phyloP scores from a whole-genome alignment of 2,797 vertebrate genomes.

The Scomberomorus guttatus region DNA sequence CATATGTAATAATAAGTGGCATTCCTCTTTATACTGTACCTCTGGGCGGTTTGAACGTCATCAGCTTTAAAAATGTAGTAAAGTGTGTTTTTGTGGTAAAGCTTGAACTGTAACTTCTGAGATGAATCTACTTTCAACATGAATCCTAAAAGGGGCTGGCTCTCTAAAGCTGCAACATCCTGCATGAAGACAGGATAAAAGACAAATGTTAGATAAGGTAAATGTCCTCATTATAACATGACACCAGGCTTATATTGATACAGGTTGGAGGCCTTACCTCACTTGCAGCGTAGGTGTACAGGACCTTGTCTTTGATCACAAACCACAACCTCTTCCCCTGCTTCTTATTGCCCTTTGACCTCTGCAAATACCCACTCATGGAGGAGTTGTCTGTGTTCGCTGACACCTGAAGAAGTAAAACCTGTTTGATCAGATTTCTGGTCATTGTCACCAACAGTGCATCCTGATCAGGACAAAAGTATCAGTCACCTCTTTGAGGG shows the following conservation, averaged over 20 bases:
- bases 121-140: slow-evolving; percentile 86
- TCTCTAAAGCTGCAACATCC: slow-evolving; percentile 97
- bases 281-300: slow-evolving; percentile 98
- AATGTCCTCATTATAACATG: not conserved
- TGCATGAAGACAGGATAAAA: slow-evolving; percentile 63
- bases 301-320: slow-evolving; percentile 97
- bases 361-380: slow-evolving; percentile 97
- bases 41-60: slow-evolving; percentile 89
- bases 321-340: slow-evolving; percentile 97
- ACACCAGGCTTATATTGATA: not conserved
- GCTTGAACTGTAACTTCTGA: slow-evolving; percentile 89
- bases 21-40: slow-evolving; percentile 79
- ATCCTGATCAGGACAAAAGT: slow-evolving; percentile 1
- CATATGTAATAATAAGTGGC: not conserved
- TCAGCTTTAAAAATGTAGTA: slow-evolving; percentile 95
- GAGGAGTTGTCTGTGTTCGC: slow-evolving; percentile 95
- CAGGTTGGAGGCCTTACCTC: slow-evolving; percentile 88
- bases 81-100: slow-evolving; percentile 94
- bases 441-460: not conserved
- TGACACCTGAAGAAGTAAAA: slow-evolving; percentile 86
- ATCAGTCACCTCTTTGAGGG: slow-evolving; percentile 93
- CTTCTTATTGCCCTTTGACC: slow-evolving; percentile 93
- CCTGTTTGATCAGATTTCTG: slow-evolving; percentile 23
- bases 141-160: slow-evolving; percentile 95
- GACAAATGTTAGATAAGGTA: not conserved